Conservation (phyloP, 2,113 vertebrate species). For the Podarcis raffonei region DNA sequence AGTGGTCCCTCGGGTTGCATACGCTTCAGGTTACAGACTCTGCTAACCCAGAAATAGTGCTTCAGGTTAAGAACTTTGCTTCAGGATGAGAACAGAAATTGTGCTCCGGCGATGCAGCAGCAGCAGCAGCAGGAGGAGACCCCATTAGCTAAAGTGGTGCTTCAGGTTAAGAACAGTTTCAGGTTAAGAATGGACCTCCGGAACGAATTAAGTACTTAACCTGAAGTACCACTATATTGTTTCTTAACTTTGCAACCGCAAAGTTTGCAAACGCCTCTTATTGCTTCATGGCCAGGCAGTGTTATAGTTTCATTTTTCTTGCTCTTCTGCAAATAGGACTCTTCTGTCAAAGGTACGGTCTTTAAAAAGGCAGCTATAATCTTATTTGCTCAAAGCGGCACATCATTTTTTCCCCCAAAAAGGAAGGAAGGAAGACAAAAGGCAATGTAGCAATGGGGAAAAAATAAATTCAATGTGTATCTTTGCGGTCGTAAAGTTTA, state of each 20-base stretch:
- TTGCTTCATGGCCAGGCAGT: neutral
- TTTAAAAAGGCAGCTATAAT: neutral
- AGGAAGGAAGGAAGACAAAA: constrained; percentile 82
- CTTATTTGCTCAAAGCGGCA: neutral
- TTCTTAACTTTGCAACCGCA: neutral
- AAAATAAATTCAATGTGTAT: constrained; percentile 98
- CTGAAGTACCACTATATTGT: neutral
- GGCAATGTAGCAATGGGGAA: constrained; percentile 82
- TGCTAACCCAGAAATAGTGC: no score
- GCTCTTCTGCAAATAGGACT: neutral
- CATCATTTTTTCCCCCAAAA: no score
- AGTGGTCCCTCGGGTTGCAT: no score
- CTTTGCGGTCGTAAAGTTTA: constrained; percentile 90
- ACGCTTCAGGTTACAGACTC: no score
- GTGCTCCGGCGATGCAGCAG: no score
- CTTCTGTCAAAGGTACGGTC: neutral
- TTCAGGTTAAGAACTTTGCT: no score
- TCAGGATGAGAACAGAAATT: no score
- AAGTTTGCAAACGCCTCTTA: neutral
- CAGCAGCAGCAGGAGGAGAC: no score
- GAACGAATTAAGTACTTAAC: no score
- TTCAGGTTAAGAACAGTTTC: no score
- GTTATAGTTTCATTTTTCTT: neutral
- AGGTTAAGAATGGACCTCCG: no score
- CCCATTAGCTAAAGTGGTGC: no score